These are phyloP conservation scores for Lasioglossum calceatum DNA, from an alignment of 2,888 invertebrate genomes.

Conservation along the genomic window DNA sequence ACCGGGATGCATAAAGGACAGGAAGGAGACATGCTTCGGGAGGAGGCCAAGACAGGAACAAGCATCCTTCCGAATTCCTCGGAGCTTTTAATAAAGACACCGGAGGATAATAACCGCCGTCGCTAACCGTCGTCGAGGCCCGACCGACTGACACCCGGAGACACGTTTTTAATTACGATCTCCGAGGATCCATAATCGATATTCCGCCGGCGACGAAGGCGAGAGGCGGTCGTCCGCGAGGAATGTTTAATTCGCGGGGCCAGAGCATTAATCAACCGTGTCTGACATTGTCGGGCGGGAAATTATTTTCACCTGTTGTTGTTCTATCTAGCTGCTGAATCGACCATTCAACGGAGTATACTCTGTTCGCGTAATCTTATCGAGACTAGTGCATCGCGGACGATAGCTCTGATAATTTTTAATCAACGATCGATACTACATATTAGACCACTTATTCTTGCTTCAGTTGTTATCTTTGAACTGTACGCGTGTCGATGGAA, in stretches of 20 bases:
- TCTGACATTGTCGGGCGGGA: slow-evolving; percentile 11
- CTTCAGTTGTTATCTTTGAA: background rate
- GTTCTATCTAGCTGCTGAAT: slow-evolving; percentile 13
- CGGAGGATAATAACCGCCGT: slow-evolving; percentile 37
- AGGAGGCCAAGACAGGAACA: background rate
- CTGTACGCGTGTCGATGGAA: background rate
- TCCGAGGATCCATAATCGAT: slow-evolving; percentile 55
- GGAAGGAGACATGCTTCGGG: background rate
- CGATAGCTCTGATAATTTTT: slow-evolving; percentile 33
- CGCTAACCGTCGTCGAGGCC: slow-evolving; percentile 16
- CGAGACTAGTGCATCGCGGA: slow-evolving; percentile 14
- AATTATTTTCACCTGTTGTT: slow-evolving; percentile 52
- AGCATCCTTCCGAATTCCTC: slow-evolving; percentile 6
- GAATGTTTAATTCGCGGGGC: slow-evolving; percentile 46
- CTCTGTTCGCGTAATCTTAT: slow-evolving; percentile 45
- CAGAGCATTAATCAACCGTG: slow-evolving; percentile 52
- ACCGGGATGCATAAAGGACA: background rate
- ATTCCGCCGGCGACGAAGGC: slow-evolving; percentile 14
- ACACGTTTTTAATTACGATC: slow-evolving; percentile 61
- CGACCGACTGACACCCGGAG: slow-evolving; percentile 27
- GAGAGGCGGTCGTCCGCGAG: slow-evolving; percentile 4
- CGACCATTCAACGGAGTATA: slow-evolving; percentile 14
- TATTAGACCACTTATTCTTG: background rate
- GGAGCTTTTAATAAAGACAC: slow-evolving; percentile 22
- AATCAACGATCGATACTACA: slow-evolving; percentile 41